Evolutionary conservation across 2,888 invertebrate genomes (phyloP), one percentile per base, ranked within the genome.

Genomic region (Dynastes hyllus): DNA sequence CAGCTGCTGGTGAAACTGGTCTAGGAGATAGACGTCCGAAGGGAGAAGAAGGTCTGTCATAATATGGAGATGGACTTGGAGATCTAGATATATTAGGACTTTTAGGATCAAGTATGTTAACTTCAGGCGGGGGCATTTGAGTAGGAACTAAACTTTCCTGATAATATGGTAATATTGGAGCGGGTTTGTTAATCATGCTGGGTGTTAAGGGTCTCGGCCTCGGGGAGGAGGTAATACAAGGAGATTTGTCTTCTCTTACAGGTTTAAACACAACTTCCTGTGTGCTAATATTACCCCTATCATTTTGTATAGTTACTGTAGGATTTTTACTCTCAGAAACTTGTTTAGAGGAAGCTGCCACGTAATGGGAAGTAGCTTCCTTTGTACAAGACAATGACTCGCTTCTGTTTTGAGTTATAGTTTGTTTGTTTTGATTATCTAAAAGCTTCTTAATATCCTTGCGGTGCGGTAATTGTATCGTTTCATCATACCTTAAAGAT

Each of bases 131-230:
- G 76, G 89, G 85, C 85, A 92, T 92, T 85, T 93, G 92, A 63
- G 93, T 93, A n/a, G 93, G 91, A 50, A 94, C 93, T 83, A 95
- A 90, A 87, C 94, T 94, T 88, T 93, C 93, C 88, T 96, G 96
- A 86, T 96, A 96, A 84, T 92, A 93, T 8, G 96, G 96, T 83
- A 96, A 92, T 71, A 93, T 91, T 11, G 95, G 93, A 1, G 94
- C 94, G 37, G 95, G 94, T 88, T 93, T 93, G 86, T 94, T 95
- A 79, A 93, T 93, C 89, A 92, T 88, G 85, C 94, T 93, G 0
- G 95, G 95, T 27, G 95, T 95, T 79, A 91, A 90, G 3, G 95
- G 91, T 78, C 94, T 90, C 81, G 88, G 87, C 79, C 89, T 85
- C 1, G 92, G 91, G 13, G 93, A 92, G 80, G 90, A 90, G 79